phyloP scores from a whole-genome alignment of 2,888 invertebrate species.

The Neoascia interrupta region DNA sequence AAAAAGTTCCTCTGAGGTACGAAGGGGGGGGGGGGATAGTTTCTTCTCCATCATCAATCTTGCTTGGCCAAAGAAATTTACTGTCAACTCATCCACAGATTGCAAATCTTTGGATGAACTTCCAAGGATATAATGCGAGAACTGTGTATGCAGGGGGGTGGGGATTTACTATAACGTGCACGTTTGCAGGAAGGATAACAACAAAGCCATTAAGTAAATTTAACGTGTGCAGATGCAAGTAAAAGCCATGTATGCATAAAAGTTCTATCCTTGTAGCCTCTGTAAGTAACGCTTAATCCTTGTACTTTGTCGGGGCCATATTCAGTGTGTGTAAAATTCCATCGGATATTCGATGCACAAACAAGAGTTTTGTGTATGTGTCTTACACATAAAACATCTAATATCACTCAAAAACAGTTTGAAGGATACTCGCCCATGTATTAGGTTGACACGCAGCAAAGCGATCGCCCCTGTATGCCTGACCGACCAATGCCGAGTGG shows the following conservation, averaged over 20 bases:
- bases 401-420: conserved; percentile 41
- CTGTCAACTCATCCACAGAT: conserved; percentile 54
- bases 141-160: neutral
- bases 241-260: conserved; percentile 39
- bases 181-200: conserved; percentile 47
- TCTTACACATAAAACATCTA: conserved; percentile 34
- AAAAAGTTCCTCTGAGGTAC: conserved; percentile 52
- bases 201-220: conserved; percentile 52
- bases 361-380: conserved; percentile 17
- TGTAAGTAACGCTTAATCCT: conserved; percentile 43
- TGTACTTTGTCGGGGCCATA: neutral
- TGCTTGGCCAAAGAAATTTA: conserved; percentile 49
- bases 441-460: conserved; percentile 1
- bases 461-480: too few relatives aligned
- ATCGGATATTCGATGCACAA: conserved; percentile 29
- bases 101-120: conserved; percentile 59
- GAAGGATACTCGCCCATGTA: conserved; percentile 6
- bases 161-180: neutral
- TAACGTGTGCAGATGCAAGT: conserved; percentile 37
- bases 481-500: neutral
- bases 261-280: conserved; percentile 14
- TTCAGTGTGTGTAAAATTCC: conserved; percentile 1
- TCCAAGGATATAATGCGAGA: conserved; percentile 16
- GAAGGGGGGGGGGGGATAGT: too few relatives aligned
- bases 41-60: conserved; percentile 43